phyloP scores from a whole-genome alignment of 2,113 vertebrate species.

The Diphyllodes magnificus region DNA sequence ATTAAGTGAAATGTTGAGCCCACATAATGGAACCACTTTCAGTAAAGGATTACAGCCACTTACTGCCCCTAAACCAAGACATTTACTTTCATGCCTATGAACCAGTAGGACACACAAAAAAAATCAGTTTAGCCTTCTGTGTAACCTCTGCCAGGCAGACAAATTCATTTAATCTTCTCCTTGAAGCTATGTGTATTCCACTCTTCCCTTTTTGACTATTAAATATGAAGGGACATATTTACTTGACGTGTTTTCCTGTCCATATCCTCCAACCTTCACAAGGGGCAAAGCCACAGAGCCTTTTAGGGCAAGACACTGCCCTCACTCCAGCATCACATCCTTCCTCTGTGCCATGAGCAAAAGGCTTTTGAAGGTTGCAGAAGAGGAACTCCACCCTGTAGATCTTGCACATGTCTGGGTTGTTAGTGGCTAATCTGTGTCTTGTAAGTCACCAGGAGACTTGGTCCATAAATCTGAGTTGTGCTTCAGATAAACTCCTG shows the following conservation, averaged over 20 bases:
- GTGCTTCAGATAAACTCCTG: background rate
- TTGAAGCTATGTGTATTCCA: background rate
- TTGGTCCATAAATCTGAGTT: background rate
- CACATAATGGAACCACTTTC: background rate
- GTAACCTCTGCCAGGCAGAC: background rate
- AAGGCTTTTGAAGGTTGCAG: background rate
- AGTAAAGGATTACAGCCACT: background rate
- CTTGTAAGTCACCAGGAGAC: background rate
- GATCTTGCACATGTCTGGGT: rapidly evolving
- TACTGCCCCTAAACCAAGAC: background rate
- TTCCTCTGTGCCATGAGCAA: background rate
- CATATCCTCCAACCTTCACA: background rate
- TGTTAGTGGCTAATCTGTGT: background rate
- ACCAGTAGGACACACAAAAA: background rate
- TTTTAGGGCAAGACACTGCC: background rate
- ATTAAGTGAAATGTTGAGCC: background rate
- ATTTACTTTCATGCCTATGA: background rate
- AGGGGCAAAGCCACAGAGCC: background rate
- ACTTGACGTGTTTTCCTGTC: background rate
- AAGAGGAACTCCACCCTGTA: background rate
- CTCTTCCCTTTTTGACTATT: background rate
- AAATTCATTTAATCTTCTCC: background rate
- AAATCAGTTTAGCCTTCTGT: background rate
- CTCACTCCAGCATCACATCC: rapidly evolving
- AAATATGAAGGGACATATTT: background rate